phyloP scores from a whole-genome alignment of 92 coral and sea anemone genomes.

The Chrysogorgia sp. region DNA sequence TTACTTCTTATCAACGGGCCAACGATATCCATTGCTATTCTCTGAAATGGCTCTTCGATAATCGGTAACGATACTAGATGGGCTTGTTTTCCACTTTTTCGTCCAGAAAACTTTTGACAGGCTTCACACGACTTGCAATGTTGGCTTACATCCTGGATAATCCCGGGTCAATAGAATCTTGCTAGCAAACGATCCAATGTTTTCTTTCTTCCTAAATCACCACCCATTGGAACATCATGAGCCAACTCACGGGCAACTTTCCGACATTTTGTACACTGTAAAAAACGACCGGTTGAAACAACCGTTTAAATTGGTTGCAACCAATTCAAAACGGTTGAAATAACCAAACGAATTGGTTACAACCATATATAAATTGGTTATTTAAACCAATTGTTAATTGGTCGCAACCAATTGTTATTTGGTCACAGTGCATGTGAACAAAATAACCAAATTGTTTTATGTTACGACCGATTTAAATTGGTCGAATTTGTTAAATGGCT shows the following conservation, averaged over 20 bases:
- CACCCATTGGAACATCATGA: constrained; percentile 46
- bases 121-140: constrained; percentile 45
- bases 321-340: too few species aligned
- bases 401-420: too few species aligned
- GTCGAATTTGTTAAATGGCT: too few species aligned
- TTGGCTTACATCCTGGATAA: constrained; percentile 37
- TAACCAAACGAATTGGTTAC: too few species aligned
- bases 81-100: background rate
- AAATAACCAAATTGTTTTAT: too few species aligned
- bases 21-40: constrained; percentile 61
- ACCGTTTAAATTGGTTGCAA: too few species aligned
- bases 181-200: constrained; percentile 24
- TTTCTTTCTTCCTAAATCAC: constrained; percentile 45
- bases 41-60: constrained; percentile 41
- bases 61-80: constrained; percentile 41
- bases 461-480: too few species aligned
- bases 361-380: too few species aligned
- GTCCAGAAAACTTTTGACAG: constrained; percentile 33
- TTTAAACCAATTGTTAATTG: too few species aligned
- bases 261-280: constrained; percentile 18
- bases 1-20: constrained; percentile 48
- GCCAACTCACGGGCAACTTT: constrained; percentile 13
- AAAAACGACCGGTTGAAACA: too few species aligned
- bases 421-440: too few species aligned
- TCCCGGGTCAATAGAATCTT: constrained; percentile 54